Base-by-base conservation (phyloP, 2,113 vertebrate genomes). In the Triplophysa tibetana region DNA sequence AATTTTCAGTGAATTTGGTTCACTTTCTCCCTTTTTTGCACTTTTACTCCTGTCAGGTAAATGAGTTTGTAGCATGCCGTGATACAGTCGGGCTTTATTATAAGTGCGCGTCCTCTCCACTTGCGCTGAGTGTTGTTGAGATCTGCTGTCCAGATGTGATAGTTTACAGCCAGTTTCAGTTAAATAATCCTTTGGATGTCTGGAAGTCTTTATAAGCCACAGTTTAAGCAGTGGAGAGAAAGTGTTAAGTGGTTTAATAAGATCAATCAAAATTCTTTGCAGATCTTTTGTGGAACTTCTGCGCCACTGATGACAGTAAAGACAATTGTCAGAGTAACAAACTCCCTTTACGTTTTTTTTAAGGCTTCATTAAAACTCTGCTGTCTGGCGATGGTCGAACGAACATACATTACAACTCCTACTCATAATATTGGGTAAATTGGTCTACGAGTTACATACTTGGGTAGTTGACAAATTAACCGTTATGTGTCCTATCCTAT, bases 71-170 rank as follows among this genome's bases (percentile, higher is more conserved):
- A 79, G 82, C 17, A n/a, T 77, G 77, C 76, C 23, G 29, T 69
- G 68, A 41, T 38, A 26, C 54, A 82, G 69, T 70, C 77, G 75
- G 73, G 58, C 76, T 81, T 82, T 77, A 82, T 41, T 63, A 72
- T 23, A 66, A 43, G 67, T 74, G 14, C 60, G 24, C 67, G 33
- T 72, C 17, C 17, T 82, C 65, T 70, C 75, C 48, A 80, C 29
- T 62, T 65, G 60, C 14, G 66, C 48, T 78, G 56, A 63, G 19
- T 48, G 78, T 75, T 65, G 66, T 82, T 41, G 80, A 80, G 69
- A 84, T 85, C 81, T 88, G 84, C 52, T 11, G 43, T 24, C 82
- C 87, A 86, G 83, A 85, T 88, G 85, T 85, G 82, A 54, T 78
- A 29, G 72, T 81, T 83, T 74, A 69, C 60, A 72, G n/a, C 67